phyloP scores from a whole-genome alignment of 2,797 vertebrate genomes.

The Pogoniulus pusillus region DNA sequence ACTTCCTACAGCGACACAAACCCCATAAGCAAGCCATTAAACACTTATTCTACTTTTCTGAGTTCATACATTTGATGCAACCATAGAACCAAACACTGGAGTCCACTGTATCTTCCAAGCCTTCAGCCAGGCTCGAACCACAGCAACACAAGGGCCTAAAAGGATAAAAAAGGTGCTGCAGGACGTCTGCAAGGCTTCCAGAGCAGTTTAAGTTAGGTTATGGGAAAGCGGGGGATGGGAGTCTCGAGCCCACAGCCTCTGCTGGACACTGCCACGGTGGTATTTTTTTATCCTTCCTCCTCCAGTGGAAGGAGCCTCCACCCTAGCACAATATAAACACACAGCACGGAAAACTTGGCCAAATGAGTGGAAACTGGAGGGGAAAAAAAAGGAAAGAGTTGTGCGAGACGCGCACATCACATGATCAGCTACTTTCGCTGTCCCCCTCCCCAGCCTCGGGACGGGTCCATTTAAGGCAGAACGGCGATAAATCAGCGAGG shows the following conservation, averaged over 20 bases:
- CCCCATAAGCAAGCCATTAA: neutral
- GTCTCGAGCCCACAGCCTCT: accelerated
- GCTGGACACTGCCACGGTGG: neutral
- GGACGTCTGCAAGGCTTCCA: accelerated
- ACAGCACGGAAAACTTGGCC: neutral
- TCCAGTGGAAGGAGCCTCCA: conserved; percentile 4
- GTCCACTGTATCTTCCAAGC: accelerated
- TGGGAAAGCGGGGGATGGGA: accelerated
- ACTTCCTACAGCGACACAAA: neutral
- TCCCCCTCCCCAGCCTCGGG: neutral
- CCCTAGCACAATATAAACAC: conserved; percentile 10
- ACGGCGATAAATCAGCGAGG: accelerated
- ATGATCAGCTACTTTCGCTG: neutral
- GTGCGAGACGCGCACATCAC: neutral
- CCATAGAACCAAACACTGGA: neutral
- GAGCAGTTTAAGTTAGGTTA: neutral
- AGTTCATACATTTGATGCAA: accelerated
- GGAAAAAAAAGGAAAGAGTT: neutral
- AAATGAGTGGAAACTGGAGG: neutral
- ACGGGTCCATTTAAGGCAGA: neutral
- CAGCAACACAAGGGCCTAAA: neutral
- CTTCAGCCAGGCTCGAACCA: neutral
- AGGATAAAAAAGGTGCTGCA: accelerated
- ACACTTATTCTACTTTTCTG: neutral
- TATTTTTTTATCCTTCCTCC: neutral